Percentiles rank a stretch among this genome's conserved stretches.
These are phyloP conservation scores for Anolis sagrei DNA, from an alignment of 2,113 vertebrate species.

Conservation along the genomic window DNA sequence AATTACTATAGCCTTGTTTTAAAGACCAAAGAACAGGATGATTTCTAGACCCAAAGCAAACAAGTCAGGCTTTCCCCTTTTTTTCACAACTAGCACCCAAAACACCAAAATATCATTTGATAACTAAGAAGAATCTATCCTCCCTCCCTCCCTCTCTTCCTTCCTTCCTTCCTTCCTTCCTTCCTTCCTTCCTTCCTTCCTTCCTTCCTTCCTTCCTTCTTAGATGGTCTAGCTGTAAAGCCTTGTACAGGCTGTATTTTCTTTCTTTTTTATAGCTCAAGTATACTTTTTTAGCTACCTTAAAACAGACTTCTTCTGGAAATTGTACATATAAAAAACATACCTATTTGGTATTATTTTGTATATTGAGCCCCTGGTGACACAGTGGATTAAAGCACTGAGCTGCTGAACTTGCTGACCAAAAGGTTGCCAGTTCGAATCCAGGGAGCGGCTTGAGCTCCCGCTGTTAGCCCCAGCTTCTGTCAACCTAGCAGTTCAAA, in stretches of 20 bases:
- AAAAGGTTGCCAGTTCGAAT: too few relatives aligned
- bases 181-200: neutral
- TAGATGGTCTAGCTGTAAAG: neutral
- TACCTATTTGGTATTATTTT: too few relatives aligned
- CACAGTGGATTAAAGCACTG: too few relatives aligned
- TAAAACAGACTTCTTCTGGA: neutral
- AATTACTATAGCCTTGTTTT: neutral
- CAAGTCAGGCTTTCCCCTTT: neutral
- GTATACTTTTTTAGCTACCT: too few relatives aligned
- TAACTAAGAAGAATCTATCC: neutral
- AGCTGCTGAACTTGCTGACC: too few relatives aligned
- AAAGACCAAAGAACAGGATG: neutral
- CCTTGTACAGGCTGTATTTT: neutral
- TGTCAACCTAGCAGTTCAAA: too few relatives aligned
- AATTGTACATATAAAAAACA: too few relatives aligned
- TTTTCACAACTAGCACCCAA: neutral
- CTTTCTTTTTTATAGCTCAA: neutral
- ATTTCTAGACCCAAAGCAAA: neutral
- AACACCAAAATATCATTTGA: neutral
- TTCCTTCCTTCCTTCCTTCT: too few relatives aligned
- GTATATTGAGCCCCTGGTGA: too few relatives aligned
- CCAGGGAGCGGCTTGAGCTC: too few relatives aligned
- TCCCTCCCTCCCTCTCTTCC: neutral
- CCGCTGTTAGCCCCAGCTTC: too few relatives aligned
- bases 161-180: too few relatives aligned